Percentiles rank a stretch among this genome's conserved stretches.
Conservation (phyloP, 2,113 vertebrate genomes). For the Syngnathus floridae region DNA sequence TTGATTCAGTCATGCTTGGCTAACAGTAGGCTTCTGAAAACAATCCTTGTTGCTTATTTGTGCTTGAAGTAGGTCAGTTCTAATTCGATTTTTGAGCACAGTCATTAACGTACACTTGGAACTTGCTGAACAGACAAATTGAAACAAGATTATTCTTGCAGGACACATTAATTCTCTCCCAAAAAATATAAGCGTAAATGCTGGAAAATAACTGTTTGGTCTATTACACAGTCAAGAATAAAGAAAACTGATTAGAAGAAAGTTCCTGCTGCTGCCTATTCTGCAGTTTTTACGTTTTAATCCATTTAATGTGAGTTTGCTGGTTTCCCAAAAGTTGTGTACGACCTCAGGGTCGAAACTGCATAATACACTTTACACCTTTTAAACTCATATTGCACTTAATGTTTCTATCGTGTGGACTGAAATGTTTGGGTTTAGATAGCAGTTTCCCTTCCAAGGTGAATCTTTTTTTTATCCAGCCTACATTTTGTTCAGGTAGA, state of each 20-base stretch:
- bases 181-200: not conserved
- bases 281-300: not conserved
- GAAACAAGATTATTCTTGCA: not conserved
- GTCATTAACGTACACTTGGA: not conserved
- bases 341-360: too few species aligned
- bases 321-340: too few species aligned
- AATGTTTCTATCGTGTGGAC: too few species aligned
- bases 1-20: slow-evolving; percentile 40
- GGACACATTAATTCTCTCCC: not conserved
- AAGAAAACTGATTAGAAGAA: slow-evolving; percentile 4
- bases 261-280: not conserved
- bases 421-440: too few species aligned
- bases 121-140: not conserved
- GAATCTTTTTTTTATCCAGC: too few species aligned
- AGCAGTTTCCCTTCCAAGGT: too few species aligned
- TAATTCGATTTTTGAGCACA: not conserved
- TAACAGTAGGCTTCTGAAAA: slow-evolving; percentile 6
- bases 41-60: slow-evolving; percentile 13
- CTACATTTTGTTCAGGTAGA: too few species aligned
- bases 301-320: too few species aligned
- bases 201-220: not conserved
- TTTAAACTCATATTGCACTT: too few species aligned
- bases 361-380: too few species aligned
- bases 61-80: slow-evolving; percentile 10
- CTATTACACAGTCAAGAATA: not conserved